These are phyloP conservation scores for Holotrichia oblita DNA, from an alignment of 1,140 invertebrate species.

Conservation along the genomic window DNA sequence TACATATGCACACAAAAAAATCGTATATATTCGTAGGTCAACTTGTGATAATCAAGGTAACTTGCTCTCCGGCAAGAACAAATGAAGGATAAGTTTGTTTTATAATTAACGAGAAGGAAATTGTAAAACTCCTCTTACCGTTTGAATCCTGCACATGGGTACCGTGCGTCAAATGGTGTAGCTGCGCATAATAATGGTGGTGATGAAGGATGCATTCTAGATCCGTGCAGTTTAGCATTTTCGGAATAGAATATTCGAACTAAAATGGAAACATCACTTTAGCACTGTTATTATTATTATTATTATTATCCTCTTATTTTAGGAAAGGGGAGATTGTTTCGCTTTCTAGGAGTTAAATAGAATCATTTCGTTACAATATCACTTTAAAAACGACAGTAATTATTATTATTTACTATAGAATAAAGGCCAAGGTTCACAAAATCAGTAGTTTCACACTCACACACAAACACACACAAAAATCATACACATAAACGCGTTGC, in stretches of 20 bases:
- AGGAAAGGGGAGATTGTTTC: too few species aligned
- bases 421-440: conserved; percentile 37
- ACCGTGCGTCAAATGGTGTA: conserved; percentile 72
- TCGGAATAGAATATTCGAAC: conserved; percentile 40
- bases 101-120: not conserved
- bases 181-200: conserved; percentile 76
- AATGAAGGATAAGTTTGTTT: not conserved
- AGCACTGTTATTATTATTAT: not conserved
- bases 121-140: conserved; percentile 61
- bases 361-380: not conserved
- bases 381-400: not conserved
- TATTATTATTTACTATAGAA: not conserved
- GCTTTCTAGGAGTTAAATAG: not conserved
- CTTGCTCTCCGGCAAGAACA: not conserved
- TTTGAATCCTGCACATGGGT: conserved; percentile 60
- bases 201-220: conserved; percentile 79
- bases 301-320: not conserved
- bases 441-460: not conserved
- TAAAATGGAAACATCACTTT: conserved; percentile 11
- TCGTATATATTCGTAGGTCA: not conserved
- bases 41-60: conserved; percentile 1
- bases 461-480: not conserved
- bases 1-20: too few species aligned
- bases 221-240: conserved; percentile 80
- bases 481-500: not conserved